These are phyloP conservation scores for Temnothorax nylanderi DNA, from an alignment of 1,140 invertebrate genomes.

Conservation along the genomic window DNA sequence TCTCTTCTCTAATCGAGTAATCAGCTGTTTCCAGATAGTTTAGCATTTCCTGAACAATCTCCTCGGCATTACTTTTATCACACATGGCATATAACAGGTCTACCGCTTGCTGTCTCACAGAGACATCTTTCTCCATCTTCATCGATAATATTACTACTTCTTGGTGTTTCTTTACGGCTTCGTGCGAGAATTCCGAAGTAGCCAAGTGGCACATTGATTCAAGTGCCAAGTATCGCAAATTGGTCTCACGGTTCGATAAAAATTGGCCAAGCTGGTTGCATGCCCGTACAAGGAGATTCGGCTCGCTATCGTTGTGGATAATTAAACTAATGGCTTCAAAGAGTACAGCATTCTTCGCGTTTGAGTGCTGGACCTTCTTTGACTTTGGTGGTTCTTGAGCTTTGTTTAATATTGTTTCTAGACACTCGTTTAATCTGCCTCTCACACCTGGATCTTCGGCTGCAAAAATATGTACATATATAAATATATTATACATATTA, in stretches of 20 bases:
- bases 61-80: slow-evolving; percentile 99
- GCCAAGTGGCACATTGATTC: slow-evolving; percentile 99
- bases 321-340: slow-evolving; percentile 99
- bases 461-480: slow-evolving; percentile 62
- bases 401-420: slow-evolving; percentile 99
- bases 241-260: slow-evolving; percentile 99
- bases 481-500: background rate
- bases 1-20: slow-evolving; percentile 99
- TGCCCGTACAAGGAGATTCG: slow-evolving; percentile 97
- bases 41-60: slow-evolving; percentile 99
- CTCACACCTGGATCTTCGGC: slow-evolving; percentile 97
- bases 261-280: slow-evolving; percentile 99
- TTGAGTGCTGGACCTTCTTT: slow-evolving; percentile 99
- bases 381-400: slow-evolving; percentile 99
- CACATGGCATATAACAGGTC: slow-evolving; percentile 99
- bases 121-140: slow-evolving; percentile 99
- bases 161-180: slow-evolving; percentile 99
- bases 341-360: slow-evolving; percentile 99
- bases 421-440: slow-evolving; percentile 97
- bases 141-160: slow-evolving; percentile 99
- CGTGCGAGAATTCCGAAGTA: slow-evolving; percentile 99
- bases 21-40: slow-evolving; percentile 99
- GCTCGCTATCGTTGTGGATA: slow-evolving; percentile 99
- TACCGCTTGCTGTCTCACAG: slow-evolving; percentile 98
- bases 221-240: slow-evolving; percentile 98